These are phyloP conservation scores for Sminthopsis crassicaudata DNA, from an alignment of 2,113 vertebrate species.

Conservation along the genomic window DNA sequence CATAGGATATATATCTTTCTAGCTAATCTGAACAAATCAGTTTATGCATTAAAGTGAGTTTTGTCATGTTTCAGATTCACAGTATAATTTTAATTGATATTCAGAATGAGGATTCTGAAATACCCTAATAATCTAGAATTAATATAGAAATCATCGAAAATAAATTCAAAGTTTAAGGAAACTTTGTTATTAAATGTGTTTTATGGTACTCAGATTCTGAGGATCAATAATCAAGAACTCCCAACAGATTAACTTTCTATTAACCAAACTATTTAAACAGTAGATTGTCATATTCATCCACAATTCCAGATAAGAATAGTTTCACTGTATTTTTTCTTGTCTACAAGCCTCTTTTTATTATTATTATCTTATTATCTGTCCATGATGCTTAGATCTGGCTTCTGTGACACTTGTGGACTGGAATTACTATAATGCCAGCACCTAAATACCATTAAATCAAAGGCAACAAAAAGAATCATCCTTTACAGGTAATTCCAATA, in stretches of 20 bases:
- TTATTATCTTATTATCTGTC: no score
- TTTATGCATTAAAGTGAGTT: background rate
- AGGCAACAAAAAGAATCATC: background rate
- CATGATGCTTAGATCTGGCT: background rate
- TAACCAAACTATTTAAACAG: background rate
- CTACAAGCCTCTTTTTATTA: background rate
- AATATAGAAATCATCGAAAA: background rate
- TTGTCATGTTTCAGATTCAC: background rate
- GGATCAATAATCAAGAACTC: background rate
- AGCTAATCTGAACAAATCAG: background rate
- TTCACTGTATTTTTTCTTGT: background rate
- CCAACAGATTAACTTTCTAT: background rate
- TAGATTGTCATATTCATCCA: background rate
- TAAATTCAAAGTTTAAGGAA: background rate
- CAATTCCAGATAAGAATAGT: background rate
- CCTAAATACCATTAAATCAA: background rate
- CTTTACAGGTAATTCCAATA: background rate
- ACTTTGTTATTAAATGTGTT: background rate
- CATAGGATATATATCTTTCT: background rate
- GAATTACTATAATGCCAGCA: background rate
- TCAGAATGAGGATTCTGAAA: background rate
- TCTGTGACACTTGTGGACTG: background rate
- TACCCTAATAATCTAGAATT: background rate
- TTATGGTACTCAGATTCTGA: background rate
- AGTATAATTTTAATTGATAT: background rate